Evolutionary conservation across 2,888 invertebrate genomes (phyloP), one percentile per base, ranked within the genome.

Genomic region (Cepaea hortensis): DNA sequence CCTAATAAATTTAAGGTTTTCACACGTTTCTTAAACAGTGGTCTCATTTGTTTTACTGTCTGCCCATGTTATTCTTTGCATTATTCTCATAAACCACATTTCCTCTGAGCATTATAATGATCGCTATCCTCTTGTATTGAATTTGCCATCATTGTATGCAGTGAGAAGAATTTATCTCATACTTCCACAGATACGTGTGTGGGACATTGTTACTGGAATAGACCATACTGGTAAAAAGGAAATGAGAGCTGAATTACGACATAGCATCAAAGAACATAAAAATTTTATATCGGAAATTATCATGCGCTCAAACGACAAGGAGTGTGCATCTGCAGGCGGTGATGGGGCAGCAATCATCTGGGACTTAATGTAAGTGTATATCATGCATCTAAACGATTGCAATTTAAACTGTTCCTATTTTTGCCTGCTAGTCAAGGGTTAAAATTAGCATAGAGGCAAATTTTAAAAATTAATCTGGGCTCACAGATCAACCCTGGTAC

Each of bases 281-380:
- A 97, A 97, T 15, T 96, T 97, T 0, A 97, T 98, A 87, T 97
- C 98, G 0, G 96, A 97, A 50, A 96, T 98, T 90, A 96, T 97
- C 89, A 96, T 98, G 86, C 97, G 97, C 61, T 96, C 96, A 88
- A 96, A 96, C 91, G 96, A 97, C 92, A 96, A 96, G 0, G 97
- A 97, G 94, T 97, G 98, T 0, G 97, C 98, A 23, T 98, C 98
- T 92, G 97, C 98, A 0, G 97, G 98, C 77, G 97, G 97, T 0
- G 98, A 98, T 95, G 98, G 98, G 18, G 97, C 98, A 5, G 97
- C 97, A 93, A 97, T 98, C 90, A 96, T 98, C 89, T 98, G 98
- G 98, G 97, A 98, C 93, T 95, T 98, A 46, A 95, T 96, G 97
- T 97, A 93, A 95, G 94, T 92, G 75, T 77, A 3, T 7, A 55